Conservation (phyloP, 1,140 invertebrate genomes). For the Heliconius himera region DNA sequence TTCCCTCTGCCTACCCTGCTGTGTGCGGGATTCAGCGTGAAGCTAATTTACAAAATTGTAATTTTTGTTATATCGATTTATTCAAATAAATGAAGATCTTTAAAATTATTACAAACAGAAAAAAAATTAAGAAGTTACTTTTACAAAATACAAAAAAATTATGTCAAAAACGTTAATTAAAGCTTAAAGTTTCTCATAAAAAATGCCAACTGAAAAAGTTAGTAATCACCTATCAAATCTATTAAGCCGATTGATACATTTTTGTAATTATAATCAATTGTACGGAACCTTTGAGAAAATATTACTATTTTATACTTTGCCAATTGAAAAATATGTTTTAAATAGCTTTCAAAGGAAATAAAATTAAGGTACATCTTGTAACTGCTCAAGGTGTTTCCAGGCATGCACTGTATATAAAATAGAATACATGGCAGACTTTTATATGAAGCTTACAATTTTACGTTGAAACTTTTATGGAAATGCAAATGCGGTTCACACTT, state of each 20-base stretch:
- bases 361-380: neutral
- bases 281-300: neutral
- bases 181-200: neutral
- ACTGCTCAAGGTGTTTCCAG: conserved; percentile 14
- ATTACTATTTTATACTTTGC: neutral
- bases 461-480: conserved; percentile 26
- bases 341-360: neutral
- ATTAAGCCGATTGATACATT: no score
- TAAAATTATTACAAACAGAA: no score
- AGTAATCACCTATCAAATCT: no score
- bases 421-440: conserved; percentile 20
- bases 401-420: neutral
- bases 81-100: no score
- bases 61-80: no score
- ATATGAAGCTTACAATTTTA: conserved; percentile 19
- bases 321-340: neutral
- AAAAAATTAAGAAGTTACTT: no score
- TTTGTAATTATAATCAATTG: neutral
- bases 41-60: no score
- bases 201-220: neutral
- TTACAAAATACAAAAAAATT: no score
- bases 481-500: conserved; percentile 24
- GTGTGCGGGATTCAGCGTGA: no score
- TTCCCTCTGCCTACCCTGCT: no score
- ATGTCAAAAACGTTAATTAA: no score